A percentile compares a stretch with the other conserved stretches of the same genome.
phyloP scores from a whole-genome alignment of 2,888 invertebrate genomes.

The Biston betularia region DNA sequence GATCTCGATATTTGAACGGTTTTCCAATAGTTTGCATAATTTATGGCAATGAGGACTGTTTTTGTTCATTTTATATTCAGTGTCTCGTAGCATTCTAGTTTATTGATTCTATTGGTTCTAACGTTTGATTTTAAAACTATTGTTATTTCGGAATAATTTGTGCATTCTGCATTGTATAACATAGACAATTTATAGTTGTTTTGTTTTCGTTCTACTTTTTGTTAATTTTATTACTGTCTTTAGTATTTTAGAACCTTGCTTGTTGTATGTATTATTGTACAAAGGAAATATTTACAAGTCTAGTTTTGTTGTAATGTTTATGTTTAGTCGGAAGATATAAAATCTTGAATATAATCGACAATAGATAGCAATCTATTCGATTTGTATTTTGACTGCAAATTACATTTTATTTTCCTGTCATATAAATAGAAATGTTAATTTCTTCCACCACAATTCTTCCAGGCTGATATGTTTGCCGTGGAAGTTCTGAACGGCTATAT shows the following conservation, averaged over 20 bases:
- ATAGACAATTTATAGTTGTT: constrained; percentile 8
- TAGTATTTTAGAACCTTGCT: not conserved
- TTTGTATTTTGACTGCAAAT: not conserved
- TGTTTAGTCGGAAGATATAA: too few species aligned
- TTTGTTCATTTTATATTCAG: constrained; percentile 48
- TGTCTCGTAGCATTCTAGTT: constrained; percentile 47
- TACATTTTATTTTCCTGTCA: not conserved
- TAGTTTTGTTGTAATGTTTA: too few species aligned
- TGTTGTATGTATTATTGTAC: not conserved
- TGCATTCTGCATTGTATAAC: constrained; percentile 23
- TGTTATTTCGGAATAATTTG: constrained; percentile 18
- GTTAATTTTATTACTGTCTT: not conserved
- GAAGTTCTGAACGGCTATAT: constrained; percentile 97
- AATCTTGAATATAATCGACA: too few species aligned
- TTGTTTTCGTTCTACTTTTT: not conserved
- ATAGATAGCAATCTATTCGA: not conserved
- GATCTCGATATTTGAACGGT: constrained; percentile 64
- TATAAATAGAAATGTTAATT: not conserved
- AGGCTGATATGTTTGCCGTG: constrained; percentile 97
- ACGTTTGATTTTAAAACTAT: constrained; percentile 28
- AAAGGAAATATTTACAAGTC: not conserved
- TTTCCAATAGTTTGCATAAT: constrained; percentile 66
- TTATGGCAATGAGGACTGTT: constrained; percentile 50
- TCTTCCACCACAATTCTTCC: constrained; percentile 40
- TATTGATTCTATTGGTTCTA: constrained; percentile 51